Percentiles rank a stretch among this genome's conserved stretches.
Evolutionary conservation across 2,888 invertebrate genomes (phyloP).

Genomic region (Sphaeridia pumilis): DNA sequence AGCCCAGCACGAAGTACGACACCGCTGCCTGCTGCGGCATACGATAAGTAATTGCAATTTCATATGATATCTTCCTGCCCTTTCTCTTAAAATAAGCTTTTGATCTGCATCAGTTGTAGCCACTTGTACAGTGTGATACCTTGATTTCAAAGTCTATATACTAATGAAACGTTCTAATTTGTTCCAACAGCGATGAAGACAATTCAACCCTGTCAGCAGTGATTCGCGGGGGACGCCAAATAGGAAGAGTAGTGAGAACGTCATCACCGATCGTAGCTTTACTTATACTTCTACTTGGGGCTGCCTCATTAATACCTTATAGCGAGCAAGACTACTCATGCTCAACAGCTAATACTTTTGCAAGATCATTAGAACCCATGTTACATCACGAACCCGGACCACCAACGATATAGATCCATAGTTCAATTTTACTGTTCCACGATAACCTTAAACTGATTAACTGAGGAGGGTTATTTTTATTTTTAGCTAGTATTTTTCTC

Average conservation of each 20-base stretch:
- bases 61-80: slow-evolving; percentile 14
- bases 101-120: neutral
- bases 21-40: slow-evolving; percentile 30
- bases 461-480: too few species aligned
- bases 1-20: slow-evolving; percentile 35
- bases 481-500: too few species aligned
- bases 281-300: slow-evolving; percentile 78
- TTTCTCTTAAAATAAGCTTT: neutral
- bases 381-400: slow-evolving; percentile 84
- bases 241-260: slow-evolving; percentile 78
- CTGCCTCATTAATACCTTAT: slow-evolving; percentile 77
- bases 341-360: slow-evolving; percentile 70
- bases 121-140: neutral
- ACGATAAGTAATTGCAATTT: slow-evolving; percentile 33
- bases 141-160: neutral
- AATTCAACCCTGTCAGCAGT: slow-evolving; percentile 55
- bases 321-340: slow-evolving; percentile 75
- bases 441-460: too few species aligned
- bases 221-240: slow-evolving; percentile 65
- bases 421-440: too few species aligned
- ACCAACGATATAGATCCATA: slow-evolving; percentile 67
- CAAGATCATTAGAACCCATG: slow-evolving; percentile 73
- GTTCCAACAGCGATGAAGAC: slow-evolving; percentile 34
- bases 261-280: slow-evolving; percentile 90
- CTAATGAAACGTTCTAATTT: neutral